Conservation (phyloP, 2,113 vertebrate genomes). For the Bubo blakistoni region DNA sequence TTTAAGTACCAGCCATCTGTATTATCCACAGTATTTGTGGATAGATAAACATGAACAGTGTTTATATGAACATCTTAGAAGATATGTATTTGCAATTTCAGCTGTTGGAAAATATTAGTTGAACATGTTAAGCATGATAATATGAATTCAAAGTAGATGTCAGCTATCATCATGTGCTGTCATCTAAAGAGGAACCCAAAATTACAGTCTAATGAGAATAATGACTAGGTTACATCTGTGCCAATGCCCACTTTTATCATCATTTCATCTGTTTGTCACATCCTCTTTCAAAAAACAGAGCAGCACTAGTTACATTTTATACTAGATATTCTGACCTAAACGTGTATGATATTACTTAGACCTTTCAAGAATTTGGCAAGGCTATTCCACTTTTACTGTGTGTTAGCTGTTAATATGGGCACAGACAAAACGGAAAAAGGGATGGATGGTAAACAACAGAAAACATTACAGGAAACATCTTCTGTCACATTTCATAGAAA, state of each 20-base stretch:
- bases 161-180: neutral
- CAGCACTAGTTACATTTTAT: neutral
- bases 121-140: conserved; percentile 9
- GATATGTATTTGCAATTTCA: neutral
- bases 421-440: neutral
- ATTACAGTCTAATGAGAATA: conserved; percentile 50
- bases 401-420: neutral
- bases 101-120: conserved; percentile 5
- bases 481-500: conserved; percentile 43
- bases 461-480: conserved; percentile 26
- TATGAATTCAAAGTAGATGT: neutral
- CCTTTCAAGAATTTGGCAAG: neutral
- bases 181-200: conserved; percentile 2
- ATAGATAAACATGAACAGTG: neutral
- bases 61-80: conserved; percentile 1
- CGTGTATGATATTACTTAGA: neutral
- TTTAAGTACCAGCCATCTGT: neutral
- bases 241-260: conserved; percentile 26
- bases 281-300: neutral
- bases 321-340: neutral
- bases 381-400: neutral
- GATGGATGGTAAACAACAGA: conserved; percentile 1
- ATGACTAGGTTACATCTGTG: conserved; percentile 31
- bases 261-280: conserved; percentile 27
- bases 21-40: neutral